Percentiles rank a stretch among this genome's conserved stretches.
Evolutionary conservation across 2,113 vertebrate genomes (phyloP).

Genomic region (Pseudorasbora parva): DNA sequence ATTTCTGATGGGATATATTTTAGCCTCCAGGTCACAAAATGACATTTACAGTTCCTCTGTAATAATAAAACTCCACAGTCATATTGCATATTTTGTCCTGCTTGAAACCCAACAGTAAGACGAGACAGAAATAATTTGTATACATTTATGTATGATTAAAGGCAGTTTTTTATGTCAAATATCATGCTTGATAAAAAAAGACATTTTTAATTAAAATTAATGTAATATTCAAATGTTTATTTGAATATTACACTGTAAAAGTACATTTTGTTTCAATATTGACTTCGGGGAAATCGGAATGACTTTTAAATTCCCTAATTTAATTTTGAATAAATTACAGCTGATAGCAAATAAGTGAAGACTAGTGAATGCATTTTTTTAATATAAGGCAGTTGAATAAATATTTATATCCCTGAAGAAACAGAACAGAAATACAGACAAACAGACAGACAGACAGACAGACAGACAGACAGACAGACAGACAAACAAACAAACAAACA

Average conservation of each 20-base stretch:
- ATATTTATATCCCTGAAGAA: background rate
- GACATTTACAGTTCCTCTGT: background rate
- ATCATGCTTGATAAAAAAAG: background rate
- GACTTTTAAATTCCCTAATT: background rate
- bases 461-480: background rate
- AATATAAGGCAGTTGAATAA: background rate
- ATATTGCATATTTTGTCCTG: background rate
- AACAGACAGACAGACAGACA: background rate
- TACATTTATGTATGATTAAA: background rate
- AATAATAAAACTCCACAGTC: background rate
- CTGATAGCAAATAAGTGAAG: background rate
- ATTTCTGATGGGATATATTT: background rate
- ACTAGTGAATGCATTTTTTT: background rate
- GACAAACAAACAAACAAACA: too few relatives aligned
- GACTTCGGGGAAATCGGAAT: background rate
- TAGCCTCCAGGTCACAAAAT: background rate
- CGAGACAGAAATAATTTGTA: background rate
- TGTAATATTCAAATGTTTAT: too few relatives aligned
- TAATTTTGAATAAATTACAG: background rate
- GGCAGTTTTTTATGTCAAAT: background rate
- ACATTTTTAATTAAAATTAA: too few relatives aligned
- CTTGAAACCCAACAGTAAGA: background rate
- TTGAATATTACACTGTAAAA: background rate
- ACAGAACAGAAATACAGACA: background rate
- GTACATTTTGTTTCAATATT: background rate